Evolutionary conservation across 2,797 vertebrate species (phyloP).

Genomic region (Pangasius sanitwongsei): DNA sequence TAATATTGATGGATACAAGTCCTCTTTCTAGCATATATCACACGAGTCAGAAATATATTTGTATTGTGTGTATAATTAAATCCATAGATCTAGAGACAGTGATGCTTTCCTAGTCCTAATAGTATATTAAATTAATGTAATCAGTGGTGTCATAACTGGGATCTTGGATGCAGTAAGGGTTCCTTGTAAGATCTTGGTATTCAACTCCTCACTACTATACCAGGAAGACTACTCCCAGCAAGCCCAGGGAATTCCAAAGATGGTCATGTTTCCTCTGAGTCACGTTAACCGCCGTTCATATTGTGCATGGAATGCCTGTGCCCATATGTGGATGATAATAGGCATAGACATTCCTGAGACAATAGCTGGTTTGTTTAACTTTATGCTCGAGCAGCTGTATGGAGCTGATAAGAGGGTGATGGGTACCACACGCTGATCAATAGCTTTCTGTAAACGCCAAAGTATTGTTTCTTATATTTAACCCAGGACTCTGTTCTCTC

Average conservation of each 20-base stretch:
- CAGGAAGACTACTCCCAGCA: conserved; percentile 22
- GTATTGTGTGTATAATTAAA: background rate
- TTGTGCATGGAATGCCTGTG: conserved; percentile 2
- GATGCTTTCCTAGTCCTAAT: background rate
- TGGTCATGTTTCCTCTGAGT: conserved; percentile 39
- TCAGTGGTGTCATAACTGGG: background rate
- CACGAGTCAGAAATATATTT: background rate
- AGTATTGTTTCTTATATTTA: background rate
- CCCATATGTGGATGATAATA: background rate
- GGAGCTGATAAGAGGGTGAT: background rate
- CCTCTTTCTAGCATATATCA: background rate
- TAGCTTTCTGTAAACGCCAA: background rate
- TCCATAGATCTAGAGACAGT: background rate
- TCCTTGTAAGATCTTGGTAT: background rate
- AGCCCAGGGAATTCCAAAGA: conserved; percentile 31
- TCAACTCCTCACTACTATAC: background rate
- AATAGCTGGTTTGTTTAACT: conserved; percentile 14
- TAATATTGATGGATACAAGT: background rate
- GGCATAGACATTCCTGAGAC: background rate
- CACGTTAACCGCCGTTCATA: conserved; percentile 8
- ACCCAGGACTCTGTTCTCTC: background rate
- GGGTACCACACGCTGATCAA: background rate
- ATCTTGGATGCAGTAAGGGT: background rate
- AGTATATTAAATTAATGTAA: background rate
- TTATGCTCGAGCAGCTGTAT: background rate